Percentiles rank a stretch among this genome's conserved stretches.
phyloP scores from a whole-genome alignment of 2,113 vertebrate species.

The Aramus guarauna region DNA sequence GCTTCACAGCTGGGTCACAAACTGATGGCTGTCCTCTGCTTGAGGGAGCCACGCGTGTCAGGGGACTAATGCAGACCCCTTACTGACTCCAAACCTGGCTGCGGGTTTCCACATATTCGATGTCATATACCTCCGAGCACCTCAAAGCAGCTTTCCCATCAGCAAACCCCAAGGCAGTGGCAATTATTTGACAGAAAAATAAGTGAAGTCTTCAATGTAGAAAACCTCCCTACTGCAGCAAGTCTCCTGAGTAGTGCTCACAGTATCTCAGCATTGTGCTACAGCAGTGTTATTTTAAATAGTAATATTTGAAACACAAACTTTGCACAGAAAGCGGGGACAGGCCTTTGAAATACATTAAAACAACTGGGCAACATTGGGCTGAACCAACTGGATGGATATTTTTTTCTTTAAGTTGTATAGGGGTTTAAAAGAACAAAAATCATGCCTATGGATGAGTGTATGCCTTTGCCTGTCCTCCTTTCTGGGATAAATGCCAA shows the following conservation, averaged over 20 bases:
- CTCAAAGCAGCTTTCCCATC: background rate
- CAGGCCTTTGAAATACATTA: background rate
- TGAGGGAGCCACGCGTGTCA: rapidly evolving
- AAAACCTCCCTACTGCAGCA: background rate
- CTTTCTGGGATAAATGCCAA: background rate
- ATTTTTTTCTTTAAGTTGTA: background rate
- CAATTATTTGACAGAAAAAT: background rate
- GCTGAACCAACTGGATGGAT: background rate
- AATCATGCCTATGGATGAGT: background rate
- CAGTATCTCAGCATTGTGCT: background rate
- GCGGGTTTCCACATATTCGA: background rate
- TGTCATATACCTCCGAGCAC: background rate
- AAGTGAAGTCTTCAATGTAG: background rate
- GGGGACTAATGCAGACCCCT: rapidly evolving
- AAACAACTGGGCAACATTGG: background rate
- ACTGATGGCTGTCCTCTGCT: background rate
- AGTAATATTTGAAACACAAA: background rate
- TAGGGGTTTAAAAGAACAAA: background rate
- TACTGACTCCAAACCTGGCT: background rate
- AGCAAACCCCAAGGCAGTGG: background rate
- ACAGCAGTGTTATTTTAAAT: background rate
- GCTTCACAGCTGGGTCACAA: background rate
- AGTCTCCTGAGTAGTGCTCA: background rate
- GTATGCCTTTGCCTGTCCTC: background rate
- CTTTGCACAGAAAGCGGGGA: background rate